Evolutionary conservation across 35 echinoderm and acorn worm species (phyloP).

Genomic region (Ptychodera flava): DNA sequence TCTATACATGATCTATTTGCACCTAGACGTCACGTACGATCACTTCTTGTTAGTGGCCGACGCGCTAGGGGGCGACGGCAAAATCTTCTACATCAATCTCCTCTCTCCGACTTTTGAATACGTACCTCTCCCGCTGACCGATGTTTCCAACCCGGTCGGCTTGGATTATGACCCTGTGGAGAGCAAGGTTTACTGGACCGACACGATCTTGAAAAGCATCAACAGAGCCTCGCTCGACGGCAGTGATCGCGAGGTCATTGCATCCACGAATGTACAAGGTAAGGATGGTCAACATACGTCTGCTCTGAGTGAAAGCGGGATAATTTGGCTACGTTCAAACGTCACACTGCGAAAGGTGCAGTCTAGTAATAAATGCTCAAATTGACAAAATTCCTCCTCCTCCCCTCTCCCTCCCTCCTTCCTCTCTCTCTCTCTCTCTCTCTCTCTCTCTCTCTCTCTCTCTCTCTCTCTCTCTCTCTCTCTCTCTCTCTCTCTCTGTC

Average conservation of each 20-base stretch:
- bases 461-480: no score
- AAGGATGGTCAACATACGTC: not conserved
- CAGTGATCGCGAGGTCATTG: slow-evolving; percentile 17
- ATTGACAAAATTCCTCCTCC: not conserved
- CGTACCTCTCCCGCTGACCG: slow-evolving; percentile 26
- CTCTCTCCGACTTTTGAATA: slow-evolving; percentile 6
- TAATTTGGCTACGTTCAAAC: not conserved
- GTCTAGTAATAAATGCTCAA: not conserved
- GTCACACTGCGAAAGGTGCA: not conserved
- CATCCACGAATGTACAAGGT: slow-evolving; percentile 24
- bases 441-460: not conserved
- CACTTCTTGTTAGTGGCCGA: no score
- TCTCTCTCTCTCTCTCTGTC: no score
- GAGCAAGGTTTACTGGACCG: slow-evolving; percentile 29
- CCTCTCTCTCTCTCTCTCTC: not conserved
- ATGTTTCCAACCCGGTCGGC: slow-evolving; percentile 14
- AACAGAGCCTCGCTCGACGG: slow-evolving; percentile 21
- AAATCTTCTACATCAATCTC: slow-evolving; percentile 67
- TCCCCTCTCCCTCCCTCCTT: not conserved
- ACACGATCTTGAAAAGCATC: slow-evolving; percentile 4
- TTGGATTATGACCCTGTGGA: slow-evolving; percentile 28
- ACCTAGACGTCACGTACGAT: no score
- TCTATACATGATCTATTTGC: no score
- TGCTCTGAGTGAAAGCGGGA: not conserved
- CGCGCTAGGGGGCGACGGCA: no score